phyloP scores from a whole-genome alignment of 2,797 vertebrate genomes.

The Simalia tracyae region DNA sequence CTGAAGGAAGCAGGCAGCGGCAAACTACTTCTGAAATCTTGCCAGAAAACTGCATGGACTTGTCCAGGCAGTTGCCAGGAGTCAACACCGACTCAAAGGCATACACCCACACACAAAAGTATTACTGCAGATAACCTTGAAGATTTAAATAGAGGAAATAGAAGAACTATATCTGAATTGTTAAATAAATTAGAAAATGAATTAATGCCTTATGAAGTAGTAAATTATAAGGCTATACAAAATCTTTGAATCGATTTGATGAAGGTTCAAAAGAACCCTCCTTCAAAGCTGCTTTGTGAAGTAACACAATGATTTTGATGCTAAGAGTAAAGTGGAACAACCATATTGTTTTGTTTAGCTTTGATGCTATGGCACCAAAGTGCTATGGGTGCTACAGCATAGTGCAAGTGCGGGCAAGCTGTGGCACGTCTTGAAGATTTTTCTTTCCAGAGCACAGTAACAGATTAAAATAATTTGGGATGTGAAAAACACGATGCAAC shows the following conservation, averaged over 20 bases:
- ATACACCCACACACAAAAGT: not conserved
- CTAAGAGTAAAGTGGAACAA: not conserved
- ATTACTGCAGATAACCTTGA: not conserved
- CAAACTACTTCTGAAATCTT: not conserved
- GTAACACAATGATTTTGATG: not conserved
- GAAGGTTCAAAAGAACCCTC: not conserved
- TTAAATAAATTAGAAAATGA: not conserved
- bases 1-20: not conserved
- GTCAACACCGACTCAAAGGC: not conserved
- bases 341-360: not conserved
- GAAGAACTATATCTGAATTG: not conserved
- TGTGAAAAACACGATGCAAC: constrained; percentile 37
- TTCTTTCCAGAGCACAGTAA: constrained; percentile 30
- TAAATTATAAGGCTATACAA: not conserved
- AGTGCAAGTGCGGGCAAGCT: not conserved
- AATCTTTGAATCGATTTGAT: not conserved
- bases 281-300: not conserved
- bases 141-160: not conserved
- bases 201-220: not conserved
- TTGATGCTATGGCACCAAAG: not conserved
- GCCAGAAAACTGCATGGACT: not conserved
- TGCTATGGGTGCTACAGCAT: not conserved
- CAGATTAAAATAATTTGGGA: constrained; percentile 32
- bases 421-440: not conserved
- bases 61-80: not conserved